Conservation (phyloP, 2,797 vertebrate genomes). For the Cottoperca gobio region DNA sequence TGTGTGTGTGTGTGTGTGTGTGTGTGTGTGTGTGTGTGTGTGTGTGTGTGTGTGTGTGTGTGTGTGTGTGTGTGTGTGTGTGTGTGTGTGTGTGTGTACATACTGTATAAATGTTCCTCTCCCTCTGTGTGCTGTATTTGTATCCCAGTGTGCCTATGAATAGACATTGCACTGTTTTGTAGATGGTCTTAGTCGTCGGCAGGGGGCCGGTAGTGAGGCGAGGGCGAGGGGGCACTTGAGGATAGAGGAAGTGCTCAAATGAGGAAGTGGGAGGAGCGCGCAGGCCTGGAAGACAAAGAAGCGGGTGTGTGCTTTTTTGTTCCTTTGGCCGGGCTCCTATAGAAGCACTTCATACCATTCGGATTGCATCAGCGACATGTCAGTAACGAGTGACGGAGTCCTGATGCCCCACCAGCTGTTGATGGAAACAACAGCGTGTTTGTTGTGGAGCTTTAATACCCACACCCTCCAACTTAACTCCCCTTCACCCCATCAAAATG, state of each 20-base stretch:
- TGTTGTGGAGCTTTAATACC: slow-evolving; percentile 57
- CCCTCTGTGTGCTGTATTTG: slow-evolving; percentile 74
- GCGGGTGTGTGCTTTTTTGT: slow-evolving; percentile 13
- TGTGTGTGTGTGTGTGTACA: slow-evolving; percentile 52
- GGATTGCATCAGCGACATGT: slow-evolving; percentile 35
- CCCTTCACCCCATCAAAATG: slow-evolving; percentile 29
- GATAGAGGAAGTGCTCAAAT: slow-evolving; percentile 60
- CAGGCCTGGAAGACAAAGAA: slow-evolving; percentile 58
- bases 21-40: slow-evolving; percentile 35
- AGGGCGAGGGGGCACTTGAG: slow-evolving; percentile 69
- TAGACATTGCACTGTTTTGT: slow-evolving; percentile 86
- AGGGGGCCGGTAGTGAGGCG: slow-evolving; percentile 64
- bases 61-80: slow-evolving; percentile 41
- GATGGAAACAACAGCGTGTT: slow-evolving; percentile 22
- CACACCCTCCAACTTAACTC: background rate
- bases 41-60: slow-evolving; percentile 29
- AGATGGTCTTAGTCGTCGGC: slow-evolving; percentile 76
- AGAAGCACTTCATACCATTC: slow-evolving; percentile 51
- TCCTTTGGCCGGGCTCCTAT: slow-evolving; percentile 41
- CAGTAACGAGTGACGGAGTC: slow-evolving; percentile 15
- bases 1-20: slow-evolving; percentile 32
- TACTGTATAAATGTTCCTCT: slow-evolving; percentile 63
- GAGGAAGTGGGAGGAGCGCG: slow-evolving; percentile 69
- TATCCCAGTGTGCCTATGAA: slow-evolving; percentile 85
- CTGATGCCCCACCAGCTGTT: slow-evolving; percentile 40